Percentiles rank a stretch among this genome's conserved stretches.
These are phyloP conservation scores for Rhadina sibilatrix DNA, from an alignment of 2,113 vertebrate genomes.

Conservation along the genomic window DNA sequence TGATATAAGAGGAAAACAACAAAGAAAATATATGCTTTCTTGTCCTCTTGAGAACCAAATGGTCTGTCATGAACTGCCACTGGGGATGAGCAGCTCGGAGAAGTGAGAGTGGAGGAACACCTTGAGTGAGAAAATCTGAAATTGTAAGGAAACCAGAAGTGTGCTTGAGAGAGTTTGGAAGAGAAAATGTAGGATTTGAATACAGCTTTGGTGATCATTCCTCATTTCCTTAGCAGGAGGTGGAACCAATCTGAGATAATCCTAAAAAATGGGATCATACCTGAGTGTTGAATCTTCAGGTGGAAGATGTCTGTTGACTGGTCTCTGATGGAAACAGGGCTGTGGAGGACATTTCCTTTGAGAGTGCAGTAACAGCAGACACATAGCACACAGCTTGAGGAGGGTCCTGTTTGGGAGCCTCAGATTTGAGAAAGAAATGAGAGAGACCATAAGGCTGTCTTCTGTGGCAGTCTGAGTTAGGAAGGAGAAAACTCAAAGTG, in stretches of 20 bases:
- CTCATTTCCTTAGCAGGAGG: background rate
- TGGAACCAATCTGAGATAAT: background rate
- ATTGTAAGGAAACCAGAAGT: background rate
- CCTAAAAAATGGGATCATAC: background rate
- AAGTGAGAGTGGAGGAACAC: background rate
- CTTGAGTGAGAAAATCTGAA: background rate
- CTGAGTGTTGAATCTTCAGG: background rate
- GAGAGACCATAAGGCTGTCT: background rate
- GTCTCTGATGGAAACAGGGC: background rate
- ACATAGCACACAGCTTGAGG: background rate
- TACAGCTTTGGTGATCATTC: background rate
- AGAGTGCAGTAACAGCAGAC: background rate
- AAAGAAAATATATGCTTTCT: background rate
- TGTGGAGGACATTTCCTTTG: background rate
- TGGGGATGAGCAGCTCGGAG: background rate
- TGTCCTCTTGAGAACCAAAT: background rate
- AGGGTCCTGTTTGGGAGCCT: background rate
- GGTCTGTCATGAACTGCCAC: background rate
- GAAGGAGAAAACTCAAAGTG: constrained; percentile 2
- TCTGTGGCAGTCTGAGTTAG: background rate
- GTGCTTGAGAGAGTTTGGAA: background rate
- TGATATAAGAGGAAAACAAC: background rate
- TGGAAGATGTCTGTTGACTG: background rate
- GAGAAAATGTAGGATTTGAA: background rate
- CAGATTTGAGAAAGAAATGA: background rate